phyloP scores from a whole-genome alignment of 2,888 invertebrate genomes.

The Polydesmus complanatus region DNA sequence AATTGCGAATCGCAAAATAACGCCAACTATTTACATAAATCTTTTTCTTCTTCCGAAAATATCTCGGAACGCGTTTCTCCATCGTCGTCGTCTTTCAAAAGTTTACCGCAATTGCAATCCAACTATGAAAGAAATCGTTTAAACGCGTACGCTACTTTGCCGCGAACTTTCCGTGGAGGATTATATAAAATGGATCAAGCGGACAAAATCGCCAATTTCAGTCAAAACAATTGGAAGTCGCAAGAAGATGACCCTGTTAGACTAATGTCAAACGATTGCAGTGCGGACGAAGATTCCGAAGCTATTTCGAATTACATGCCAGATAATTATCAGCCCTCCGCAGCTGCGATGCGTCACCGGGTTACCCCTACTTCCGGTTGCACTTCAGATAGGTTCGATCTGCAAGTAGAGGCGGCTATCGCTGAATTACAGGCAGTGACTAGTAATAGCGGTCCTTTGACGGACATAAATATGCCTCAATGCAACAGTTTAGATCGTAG shows the following conservation, averaged over 20 bases:
- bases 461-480: slow-evolving; percentile 15
- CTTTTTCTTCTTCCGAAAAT: neutral
- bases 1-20: neutral
- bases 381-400: neutral
- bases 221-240: neutral
- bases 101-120: neutral
- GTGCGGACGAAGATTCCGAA: slow-evolving; percentile 12
- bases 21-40: neutral
- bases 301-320: slow-evolving; percentile 1
- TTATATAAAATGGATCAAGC: too few relatives aligned
- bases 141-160: slow-evolving; percentile 1
- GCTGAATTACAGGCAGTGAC: neutral
- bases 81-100: too few relatives aligned
- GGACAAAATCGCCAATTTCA: neutral
- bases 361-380: neutral
- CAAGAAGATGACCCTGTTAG: neutral
- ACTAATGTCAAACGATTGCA: slow-evolving; percentile 5
- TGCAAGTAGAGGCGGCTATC: neutral
- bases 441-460: neutral
- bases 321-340: slow-evolving; percentile 3
- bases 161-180: neutral
- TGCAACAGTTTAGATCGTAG: slow-evolving; percentile 17
- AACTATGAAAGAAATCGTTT: neutral
- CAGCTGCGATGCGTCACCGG: slow-evolving; percentile 4
- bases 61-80: too few relatives aligned